Evolutionary conservation across 2,797 vertebrate species (phyloP).

Genomic region (Parotocinclus haroldoi): DNA sequence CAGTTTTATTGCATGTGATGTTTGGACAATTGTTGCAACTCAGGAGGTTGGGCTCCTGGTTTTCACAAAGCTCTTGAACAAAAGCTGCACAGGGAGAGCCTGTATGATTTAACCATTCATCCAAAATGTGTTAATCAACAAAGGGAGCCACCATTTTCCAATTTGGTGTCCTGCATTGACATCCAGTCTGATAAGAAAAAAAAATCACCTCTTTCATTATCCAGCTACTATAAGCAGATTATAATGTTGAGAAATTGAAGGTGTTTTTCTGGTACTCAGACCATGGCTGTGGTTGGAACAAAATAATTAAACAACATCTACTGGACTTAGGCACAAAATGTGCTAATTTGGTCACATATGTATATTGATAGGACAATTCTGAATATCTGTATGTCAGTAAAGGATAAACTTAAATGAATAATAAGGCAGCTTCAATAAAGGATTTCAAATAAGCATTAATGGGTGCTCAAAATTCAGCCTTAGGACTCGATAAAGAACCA

Average conservation of each 20-base stretch:
- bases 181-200: constrained; percentile 38
- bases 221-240: constrained; percentile 59
- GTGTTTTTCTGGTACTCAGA: constrained; percentile 35
- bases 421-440: too few species aligned
- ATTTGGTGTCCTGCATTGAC: constrained; percentile 44
- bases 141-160: constrained; percentile 48
- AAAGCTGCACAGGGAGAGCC: constrained; percentile 19
- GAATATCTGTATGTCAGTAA: not conserved
- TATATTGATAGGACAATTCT: constrained; percentile 4
- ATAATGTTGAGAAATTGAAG: constrained; percentile 46
- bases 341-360: constrained; percentile 16
- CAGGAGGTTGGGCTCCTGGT: constrained; percentile 29
- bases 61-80: constrained; percentile 41
- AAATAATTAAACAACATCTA: constrained; percentile 55
- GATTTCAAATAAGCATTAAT: too few species aligned
- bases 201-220: constrained; percentile 43
- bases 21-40: constrained; percentile 34
- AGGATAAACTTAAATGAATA: too few species aligned
- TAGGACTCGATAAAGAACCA: too few species aligned
- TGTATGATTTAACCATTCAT: constrained; percentile 49
- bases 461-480: too few species aligned
- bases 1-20: constrained; percentile 31
- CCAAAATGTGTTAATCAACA: constrained; percentile 54
- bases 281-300: constrained; percentile 51
- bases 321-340: constrained; percentile 45